Evolutionary conservation across 2,888 invertebrate genomes (phyloP).

Genomic region (Callimorpha dominula): DNA sequence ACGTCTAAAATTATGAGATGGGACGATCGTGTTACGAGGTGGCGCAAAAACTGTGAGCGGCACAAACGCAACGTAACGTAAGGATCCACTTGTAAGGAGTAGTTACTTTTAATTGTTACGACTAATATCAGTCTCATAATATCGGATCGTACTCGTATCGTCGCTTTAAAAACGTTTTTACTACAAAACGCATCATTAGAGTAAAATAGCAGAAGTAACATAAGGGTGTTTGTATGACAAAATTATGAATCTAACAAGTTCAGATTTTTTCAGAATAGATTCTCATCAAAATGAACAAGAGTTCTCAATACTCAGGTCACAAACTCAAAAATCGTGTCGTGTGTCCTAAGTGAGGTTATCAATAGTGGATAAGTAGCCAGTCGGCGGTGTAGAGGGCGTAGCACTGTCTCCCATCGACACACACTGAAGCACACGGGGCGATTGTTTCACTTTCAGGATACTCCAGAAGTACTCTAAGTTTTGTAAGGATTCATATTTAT

Average conservation of each 20-base stretch:
- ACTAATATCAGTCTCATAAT: slow-evolving; percentile 2
- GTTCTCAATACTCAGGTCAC: no score
- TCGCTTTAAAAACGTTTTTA: not conserved
- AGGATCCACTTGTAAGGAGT: slow-evolving; percentile 54
- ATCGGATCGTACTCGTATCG: slow-evolving; percentile 51
- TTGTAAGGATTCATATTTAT: not conserved
- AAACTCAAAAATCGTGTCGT: slow-evolving; percentile 50
- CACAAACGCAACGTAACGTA: slow-evolving; percentile 64
- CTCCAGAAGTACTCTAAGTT: not conserved
- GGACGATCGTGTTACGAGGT: slow-evolving; percentile 80
- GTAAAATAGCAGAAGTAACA: not conserved
- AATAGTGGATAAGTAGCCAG: slow-evolving; percentile 68
- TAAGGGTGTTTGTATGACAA: not conserved
- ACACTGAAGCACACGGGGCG: slow-evolving; percentile 63
- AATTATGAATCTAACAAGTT: no score
- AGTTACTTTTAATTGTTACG: slow-evolving; percentile 49
- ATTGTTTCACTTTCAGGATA: slow-evolving; percentile 21
- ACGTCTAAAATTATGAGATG: slow-evolving; percentile 82
- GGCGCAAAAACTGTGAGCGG: slow-evolving; percentile 67
- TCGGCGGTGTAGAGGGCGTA: slow-evolving; percentile 66
- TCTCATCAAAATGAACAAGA: no score
- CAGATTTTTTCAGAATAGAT: no score
- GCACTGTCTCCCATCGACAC: slow-evolving; percentile 69
- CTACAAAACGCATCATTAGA: not conserved
- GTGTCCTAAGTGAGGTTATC: slow-evolving; percentile 42